Base-by-base conservation (phyloP, 2,113 vertebrate genomes). In the Tachuris rubrigastra region DNA sequence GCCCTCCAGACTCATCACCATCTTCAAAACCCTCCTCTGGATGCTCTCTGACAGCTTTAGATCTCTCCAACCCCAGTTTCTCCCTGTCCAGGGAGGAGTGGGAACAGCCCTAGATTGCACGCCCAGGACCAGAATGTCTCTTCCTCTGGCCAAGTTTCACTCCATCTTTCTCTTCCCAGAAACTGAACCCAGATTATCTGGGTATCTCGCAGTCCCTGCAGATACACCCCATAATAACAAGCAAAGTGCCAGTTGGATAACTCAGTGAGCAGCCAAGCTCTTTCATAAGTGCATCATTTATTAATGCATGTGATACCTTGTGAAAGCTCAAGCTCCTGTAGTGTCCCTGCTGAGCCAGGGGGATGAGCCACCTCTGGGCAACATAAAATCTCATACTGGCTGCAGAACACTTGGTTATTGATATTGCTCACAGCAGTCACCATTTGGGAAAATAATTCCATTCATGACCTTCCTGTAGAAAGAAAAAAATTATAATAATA, bases 391-490 rank as follows among this genome's bases (percentile, higher is more conserved):
- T 74, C 78, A 8, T 14, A 2, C 19, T 63, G 58, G 65, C 31
- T 42, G 17, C 49, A 25, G 6, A 19, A 30, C 49, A 10, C 28
- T 25, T 58, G 41, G n/a, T 50, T 69, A 25, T n/a, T 78, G 52
- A 79, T 84, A 83, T 46, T 76, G 71, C 30, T 87, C 55, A 52
- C 66, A 85, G 83, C 66, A 88, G 85, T 46, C 1, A 1, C 18
- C 6, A 2, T 66, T 62, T 28, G 52, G 60, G 46, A 82, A 92
- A 74, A 82, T 59, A 33, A 89, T 94, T 81, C 68, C 72, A 71
- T 94, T 94, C 62, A 86, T 89, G 79, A 66, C 28, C 53, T 94
- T 84, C 68, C 30, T 62, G 20, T 41, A 27, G 49, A 79, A 23
- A 46, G 10, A 52, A 14, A 11, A 22, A 14, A 22, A 5, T n/a